These are phyloP conservation scores for Erithacus rubecula DNA, from an alignment of 2,797 vertebrate genomes.

Conservation along the genomic window DNA sequence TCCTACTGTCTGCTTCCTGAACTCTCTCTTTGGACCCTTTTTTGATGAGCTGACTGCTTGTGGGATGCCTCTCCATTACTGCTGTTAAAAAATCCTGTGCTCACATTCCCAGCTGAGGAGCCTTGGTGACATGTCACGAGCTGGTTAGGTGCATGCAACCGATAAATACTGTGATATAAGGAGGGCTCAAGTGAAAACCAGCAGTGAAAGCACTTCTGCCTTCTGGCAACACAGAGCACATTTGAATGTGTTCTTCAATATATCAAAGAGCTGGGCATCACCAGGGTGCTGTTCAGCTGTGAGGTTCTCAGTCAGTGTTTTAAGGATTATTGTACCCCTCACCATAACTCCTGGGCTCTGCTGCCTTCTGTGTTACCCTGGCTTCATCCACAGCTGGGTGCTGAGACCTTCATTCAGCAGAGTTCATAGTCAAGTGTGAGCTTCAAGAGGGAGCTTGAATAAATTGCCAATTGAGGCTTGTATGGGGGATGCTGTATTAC, in stretches of 20 bases:
- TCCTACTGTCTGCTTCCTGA: conserved; percentile 1
- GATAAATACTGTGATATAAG: background rate
- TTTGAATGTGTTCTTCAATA: background rate
- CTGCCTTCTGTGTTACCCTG: background rate
- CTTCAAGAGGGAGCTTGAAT: background rate
- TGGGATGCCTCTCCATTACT: conserved; percentile 24
- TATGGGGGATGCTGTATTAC: background rate
- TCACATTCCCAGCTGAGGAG: background rate
- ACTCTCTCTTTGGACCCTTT: background rate
- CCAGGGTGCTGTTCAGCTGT: background rate
- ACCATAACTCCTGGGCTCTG: background rate
- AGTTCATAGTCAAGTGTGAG: background rate
- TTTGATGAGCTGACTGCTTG: conserved; percentile 18
- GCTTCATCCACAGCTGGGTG: background rate
- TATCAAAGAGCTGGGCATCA: background rate
- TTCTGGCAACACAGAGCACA: background rate
- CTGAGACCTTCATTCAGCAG: background rate
- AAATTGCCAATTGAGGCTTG: background rate
- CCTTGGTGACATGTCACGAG: background rate
- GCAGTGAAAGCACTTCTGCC: background rate
- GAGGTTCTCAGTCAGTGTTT: background rate
- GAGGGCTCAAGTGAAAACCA: background rate
- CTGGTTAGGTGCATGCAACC: background rate
- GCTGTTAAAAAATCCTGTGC: background rate
- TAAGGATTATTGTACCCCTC: background rate